These are phyloP conservation scores for Epinephelus moara DNA, from an alignment of 2,113 vertebrate genomes.

Conservation along the genomic window DNA sequence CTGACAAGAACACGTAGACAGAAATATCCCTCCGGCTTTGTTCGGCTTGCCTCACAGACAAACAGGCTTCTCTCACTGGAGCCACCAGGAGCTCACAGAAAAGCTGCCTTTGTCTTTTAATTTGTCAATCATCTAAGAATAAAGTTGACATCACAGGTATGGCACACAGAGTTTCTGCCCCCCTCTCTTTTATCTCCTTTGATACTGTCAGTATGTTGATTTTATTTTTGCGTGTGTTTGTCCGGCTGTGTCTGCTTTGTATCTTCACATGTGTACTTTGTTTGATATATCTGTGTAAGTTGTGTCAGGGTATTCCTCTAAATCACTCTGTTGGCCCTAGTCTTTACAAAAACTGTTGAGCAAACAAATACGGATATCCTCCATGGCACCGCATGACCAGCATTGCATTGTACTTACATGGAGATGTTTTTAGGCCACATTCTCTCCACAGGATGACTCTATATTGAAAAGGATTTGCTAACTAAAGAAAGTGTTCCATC, in stretches of 20 bases:
- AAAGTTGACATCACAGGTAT: constrained; percentile 72
- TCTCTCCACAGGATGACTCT: constrained; percentile 43
- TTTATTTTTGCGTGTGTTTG: constrained; percentile 32
- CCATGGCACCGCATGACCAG: constrained; percentile 31
- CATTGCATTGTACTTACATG: constrained; percentile 51
- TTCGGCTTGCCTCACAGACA: constrained; percentile 43
- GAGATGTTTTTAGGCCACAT: constrained; percentile 43
- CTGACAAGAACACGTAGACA: constrained; percentile 48
- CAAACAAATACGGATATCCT: constrained; percentile 43
- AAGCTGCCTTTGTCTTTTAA: constrained; percentile 69
- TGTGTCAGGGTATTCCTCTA: constrained; percentile 39
- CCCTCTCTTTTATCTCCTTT: constrained; percentile 7
- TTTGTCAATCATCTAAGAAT: constrained; percentile 76
- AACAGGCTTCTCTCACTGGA: constrained; percentile 27
- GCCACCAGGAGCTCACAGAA: constrained; percentile 51
- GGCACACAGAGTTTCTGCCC: constrained; percentile 26
- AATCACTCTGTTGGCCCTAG: constrained; percentile 27
- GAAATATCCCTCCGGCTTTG: constrained; percentile 70
- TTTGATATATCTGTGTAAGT: constrained; percentile 45
- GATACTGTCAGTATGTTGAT: constrained; percentile 13
- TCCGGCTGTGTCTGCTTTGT: constrained; percentile 25
- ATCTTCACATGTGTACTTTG: constrained; percentile 19
- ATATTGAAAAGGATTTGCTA: constrained; percentile 64
- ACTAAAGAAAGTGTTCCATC: constrained; percentile 49
- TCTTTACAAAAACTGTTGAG: constrained; percentile 37